These are phyloP conservation scores for Liparis tanakae DNA, from an alignment of 2,797 vertebrate genomes.

Conservation along the genomic window DNA sequence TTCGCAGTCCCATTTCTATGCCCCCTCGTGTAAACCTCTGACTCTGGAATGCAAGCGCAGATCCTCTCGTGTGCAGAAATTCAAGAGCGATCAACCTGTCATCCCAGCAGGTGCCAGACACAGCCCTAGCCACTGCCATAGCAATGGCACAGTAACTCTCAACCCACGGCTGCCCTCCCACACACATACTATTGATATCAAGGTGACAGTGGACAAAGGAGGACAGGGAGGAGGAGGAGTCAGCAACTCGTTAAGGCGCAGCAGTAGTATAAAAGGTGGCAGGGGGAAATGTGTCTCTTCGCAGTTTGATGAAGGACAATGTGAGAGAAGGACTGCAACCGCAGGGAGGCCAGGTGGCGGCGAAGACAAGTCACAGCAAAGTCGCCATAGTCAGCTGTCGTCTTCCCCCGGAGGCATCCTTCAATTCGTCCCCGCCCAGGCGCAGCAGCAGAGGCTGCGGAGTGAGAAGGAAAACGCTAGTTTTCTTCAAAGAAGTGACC, in stretches of 20 bases:
- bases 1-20: conserved; percentile 71
- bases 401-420: conserved; percentile 76
- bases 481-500: conserved; percentile 60
- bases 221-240: conserved; percentile 66
- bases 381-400: conserved; percentile 72
- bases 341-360: conserved; percentile 58
- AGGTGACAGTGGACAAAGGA: conserved; percentile 81
- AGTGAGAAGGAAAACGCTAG: conserved; percentile 71
- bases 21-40: conserved; percentile 72
- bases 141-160: conserved; percentile 83
- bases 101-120: conserved; percentile 61
- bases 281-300: conserved; percentile 75
- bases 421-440: conserved; percentile 82
- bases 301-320: conserved; percentile 78
- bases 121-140: conserved; percentile 78
- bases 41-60: conserved; percentile 84
- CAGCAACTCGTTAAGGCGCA: conserved; percentile 76
- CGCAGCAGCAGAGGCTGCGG: conserved; percentile 71
- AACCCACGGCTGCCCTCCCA: conserved; percentile 80
- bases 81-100: conserved; percentile 70
- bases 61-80: conserved; percentile 71
- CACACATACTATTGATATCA: conserved; percentile 85
- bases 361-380: conserved; percentile 73
- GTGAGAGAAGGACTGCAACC: conserved; percentile 71
- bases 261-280: conserved; percentile 68